phyloP scores from a whole-genome alignment of 2,113 vertebrate species.

The Bungarus multicinctus region DNA sequence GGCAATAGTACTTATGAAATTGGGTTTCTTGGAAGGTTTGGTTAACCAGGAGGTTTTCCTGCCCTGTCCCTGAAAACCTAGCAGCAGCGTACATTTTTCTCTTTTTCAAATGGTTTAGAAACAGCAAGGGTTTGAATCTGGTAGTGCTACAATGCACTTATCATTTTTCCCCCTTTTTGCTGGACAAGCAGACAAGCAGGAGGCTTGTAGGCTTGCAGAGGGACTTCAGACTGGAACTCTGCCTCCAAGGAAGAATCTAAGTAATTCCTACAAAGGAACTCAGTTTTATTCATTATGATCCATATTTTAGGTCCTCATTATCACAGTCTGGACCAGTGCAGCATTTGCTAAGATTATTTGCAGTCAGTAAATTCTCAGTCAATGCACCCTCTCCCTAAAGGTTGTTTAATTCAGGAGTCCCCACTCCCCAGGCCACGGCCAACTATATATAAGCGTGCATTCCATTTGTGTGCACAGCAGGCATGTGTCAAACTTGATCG shows the following conservation, averaged over 20 bases:
- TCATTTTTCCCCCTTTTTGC: background rate
- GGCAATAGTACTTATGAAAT: background rate
- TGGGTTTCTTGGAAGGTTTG: background rate
- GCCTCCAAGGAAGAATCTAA: background rate
- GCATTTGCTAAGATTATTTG: background rate
- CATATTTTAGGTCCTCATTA: background rate
- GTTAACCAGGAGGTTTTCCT: background rate
- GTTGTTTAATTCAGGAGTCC: too few relatives aligned
- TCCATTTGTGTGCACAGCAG: background rate
- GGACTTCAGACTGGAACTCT: background rate
- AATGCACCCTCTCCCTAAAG: background rate
- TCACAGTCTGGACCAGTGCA: background rate
- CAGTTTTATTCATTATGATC: background rate
- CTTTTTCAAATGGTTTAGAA: background rate
- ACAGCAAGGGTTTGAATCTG: background rate
- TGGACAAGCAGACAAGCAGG: background rate
- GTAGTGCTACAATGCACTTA: background rate
- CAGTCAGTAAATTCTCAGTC: background rate
- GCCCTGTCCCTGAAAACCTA: background rate
- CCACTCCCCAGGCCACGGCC: too few relatives aligned
- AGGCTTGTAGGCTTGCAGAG: background rate
- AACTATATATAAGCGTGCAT: accelerated
- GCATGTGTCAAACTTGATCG: background rate
- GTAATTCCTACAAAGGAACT: background rate
- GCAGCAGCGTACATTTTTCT: background rate